Conservation (phyloP, 2,888 invertebrate species). For the Scaeva pyrastri region DNA sequence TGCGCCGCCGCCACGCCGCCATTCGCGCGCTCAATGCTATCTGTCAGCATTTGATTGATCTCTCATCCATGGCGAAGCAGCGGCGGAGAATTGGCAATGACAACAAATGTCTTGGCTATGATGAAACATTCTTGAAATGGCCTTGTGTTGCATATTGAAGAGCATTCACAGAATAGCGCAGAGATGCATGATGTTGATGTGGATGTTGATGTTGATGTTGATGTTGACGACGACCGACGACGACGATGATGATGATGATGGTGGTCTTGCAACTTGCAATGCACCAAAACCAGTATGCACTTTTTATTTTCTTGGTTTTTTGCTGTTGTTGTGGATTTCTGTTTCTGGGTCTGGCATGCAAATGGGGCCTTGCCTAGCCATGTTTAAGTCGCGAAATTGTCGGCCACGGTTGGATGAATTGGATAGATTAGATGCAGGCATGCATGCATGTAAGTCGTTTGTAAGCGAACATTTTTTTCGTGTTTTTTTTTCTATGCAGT, state of each 20-base stretch:
- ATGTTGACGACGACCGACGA: too few relatives aligned
- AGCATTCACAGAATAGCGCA: conserved; percentile 53
- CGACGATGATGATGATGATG: conserved; percentile 46
- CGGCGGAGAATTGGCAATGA: conserved; percentile 73
- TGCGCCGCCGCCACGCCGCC: too few relatives aligned
- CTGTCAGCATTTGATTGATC: conserved; percentile 70
- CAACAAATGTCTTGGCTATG: conserved; percentile 75
- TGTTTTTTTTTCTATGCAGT: background rate
- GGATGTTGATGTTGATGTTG: conserved; percentile 29
- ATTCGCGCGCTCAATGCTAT: conserved; percentile 12
- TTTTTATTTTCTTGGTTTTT: background rate
- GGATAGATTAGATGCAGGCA: conserved; percentile 73
- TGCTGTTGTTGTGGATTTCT: conserved; percentile 9
- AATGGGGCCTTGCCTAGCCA: conserved; percentile 73
- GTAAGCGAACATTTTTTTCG: conserved; percentile 47
- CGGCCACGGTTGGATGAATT: conserved; percentile 74
- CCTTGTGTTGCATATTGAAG: conserved; percentile 76
- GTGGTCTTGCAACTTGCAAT: conserved; percentile 61
- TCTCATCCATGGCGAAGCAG: conserved; percentile 71
- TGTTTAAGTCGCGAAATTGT: conserved; percentile 73
- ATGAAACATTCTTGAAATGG: conserved; percentile 75
- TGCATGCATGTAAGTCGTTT: conserved; percentile 75
- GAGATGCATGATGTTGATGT: conserved; percentile 46
- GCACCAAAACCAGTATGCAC: conserved; percentile 55
- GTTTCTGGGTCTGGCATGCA: conserved; percentile 72